Percentiles rank a stretch among this genome's conserved stretches.
phyloP scores from a whole-genome alignment of 2,797 vertebrate genomes.

The Paguma larvata region DNA sequence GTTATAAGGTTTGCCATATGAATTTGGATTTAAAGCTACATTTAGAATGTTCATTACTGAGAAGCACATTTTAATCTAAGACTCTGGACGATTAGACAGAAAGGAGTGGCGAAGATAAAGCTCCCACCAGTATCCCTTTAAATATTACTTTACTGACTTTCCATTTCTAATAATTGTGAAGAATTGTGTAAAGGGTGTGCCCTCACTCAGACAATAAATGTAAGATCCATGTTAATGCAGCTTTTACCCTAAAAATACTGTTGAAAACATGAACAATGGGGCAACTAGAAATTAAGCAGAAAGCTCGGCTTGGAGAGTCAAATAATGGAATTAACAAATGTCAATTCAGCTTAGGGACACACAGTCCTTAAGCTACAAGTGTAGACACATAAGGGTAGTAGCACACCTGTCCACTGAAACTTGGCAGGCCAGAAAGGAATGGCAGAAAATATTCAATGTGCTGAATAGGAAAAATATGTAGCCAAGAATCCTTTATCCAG shows the following conservation, averaged over 20 bases:
- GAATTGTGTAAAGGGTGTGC: not conserved
- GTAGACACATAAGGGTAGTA: too few species aligned
- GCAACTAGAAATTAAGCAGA: not conserved
- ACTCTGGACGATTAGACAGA: not conserved
- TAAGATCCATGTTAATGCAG: not conserved
- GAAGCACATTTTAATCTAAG: slow-evolving; percentile 30
- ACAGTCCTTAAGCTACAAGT: too few species aligned
- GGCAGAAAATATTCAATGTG: too few species aligned
- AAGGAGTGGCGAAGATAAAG: slow-evolving; percentile 17
- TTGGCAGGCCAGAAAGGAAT: too few species aligned
- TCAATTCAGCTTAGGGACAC: not conserved
- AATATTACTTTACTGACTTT: slow-evolving; percentile 20
- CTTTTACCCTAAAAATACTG: not conserved
- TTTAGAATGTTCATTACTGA: not conserved
- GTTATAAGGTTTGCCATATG: not conserved
- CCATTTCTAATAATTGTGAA: not conserved
- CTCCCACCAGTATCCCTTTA: not conserved
- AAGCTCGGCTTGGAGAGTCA: not conserved
- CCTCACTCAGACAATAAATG: not conserved
- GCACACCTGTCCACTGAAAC: too few species aligned
- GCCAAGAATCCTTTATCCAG: too few species aligned
- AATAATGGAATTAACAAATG: not conserved
- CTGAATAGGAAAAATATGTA: too few species aligned
- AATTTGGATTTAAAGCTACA: slow-evolving; percentile 47
- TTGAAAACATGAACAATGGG: not conserved